Evolutionary conservation across 2,888 invertebrate genomes (phyloP), one percentile per base, ranked within the genome.

Genomic region (Idaea biselata): DNA sequence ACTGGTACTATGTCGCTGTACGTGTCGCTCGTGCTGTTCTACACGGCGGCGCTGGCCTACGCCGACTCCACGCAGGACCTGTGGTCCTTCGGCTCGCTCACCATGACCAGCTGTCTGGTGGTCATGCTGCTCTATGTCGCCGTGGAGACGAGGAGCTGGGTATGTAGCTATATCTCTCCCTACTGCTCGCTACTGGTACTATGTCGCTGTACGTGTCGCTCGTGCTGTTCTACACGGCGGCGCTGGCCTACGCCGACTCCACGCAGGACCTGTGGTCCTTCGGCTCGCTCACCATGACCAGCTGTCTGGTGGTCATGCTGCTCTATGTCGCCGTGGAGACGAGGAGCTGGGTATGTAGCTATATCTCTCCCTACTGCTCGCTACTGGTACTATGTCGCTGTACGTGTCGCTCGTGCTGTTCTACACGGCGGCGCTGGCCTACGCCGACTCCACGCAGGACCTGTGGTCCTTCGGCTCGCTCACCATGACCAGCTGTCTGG

Each of bases 141-240:
- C 59, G 95, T 99, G 65, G 98, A 98, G 94, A 97, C 97, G 18
- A 95, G 96, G 84, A 97, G 97, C 77, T 99, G 99, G 99, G 99
- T 99, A 88, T 94, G 94, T 88, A 4, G 6, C 33, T 11, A 16
- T 16, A 58, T 57, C 54, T 6, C 6, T 6, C 11, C 4, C 11
- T 1, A 32, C 1, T 32, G 11, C 1, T 8, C 32, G 6, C 6
- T 6, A 32, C 7, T 11, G 32, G 32, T 32, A 0, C 4, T 32
- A 11, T 6, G 1, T 11, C 4, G 1, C 7, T 32, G 32, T 1
- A 0, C 32, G 4, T 32, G 4, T 98, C 98, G 87, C 93, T 97
- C 56, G 95, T 97, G 58, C 95, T 99, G 72, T 99, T 97, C 93
- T 99, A 97, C 93, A 91, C 97, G 68, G 95, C 96, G 64, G 94